Conservation (phyloP, 2,797 vertebrate genomes). For the Naso thynnoides region DNA sequence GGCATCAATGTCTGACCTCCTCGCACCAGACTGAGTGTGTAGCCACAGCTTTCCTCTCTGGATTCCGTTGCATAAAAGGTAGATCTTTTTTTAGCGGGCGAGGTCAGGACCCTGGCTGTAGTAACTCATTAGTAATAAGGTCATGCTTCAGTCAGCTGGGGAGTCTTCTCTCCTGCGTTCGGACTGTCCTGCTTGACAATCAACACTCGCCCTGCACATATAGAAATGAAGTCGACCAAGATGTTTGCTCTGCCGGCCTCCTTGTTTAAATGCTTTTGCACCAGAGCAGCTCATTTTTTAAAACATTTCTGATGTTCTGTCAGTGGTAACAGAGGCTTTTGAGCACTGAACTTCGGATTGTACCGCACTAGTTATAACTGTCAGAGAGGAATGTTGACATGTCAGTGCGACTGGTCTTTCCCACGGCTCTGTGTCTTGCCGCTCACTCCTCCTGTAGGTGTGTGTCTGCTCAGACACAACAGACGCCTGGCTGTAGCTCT, state of each 20-base stretch:
- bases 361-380: constrained; percentile 41
- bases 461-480: constrained; percentile 34
- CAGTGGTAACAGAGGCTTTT: constrained; percentile 15
- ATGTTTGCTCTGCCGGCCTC: constrained; percentile 1
- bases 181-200: constrained; percentile 1
- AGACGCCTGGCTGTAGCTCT: constrained; percentile 1
- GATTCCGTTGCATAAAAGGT: constrained; percentile 57
- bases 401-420: constrained; percentile 63
- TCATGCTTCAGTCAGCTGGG: constrained; percentile 56
- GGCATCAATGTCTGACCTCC: constrained; percentile 22
- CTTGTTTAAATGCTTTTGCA: too few species aligned
- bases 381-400: constrained; percentile 69
- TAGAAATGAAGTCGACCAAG: constrained; percentile 6
- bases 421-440: constrained; percentile 58
- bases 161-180: constrained; percentile 29
- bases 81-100: constrained; percentile 54
- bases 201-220: not conserved
- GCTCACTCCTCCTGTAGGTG: constrained; percentile 21
- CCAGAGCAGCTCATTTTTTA: not conserved
- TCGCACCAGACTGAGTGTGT: constrained; percentile 24
- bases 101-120: constrained; percentile 45
- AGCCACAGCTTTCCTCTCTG: constrained; percentile 45
- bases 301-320: constrained; percentile 22
- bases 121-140: constrained; percentile 53
- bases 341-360: constrained; percentile 29